Evolutionary conservation across 2,888 invertebrate species (phyloP).

Genomic region (Serrognathus titanus): DNA sequence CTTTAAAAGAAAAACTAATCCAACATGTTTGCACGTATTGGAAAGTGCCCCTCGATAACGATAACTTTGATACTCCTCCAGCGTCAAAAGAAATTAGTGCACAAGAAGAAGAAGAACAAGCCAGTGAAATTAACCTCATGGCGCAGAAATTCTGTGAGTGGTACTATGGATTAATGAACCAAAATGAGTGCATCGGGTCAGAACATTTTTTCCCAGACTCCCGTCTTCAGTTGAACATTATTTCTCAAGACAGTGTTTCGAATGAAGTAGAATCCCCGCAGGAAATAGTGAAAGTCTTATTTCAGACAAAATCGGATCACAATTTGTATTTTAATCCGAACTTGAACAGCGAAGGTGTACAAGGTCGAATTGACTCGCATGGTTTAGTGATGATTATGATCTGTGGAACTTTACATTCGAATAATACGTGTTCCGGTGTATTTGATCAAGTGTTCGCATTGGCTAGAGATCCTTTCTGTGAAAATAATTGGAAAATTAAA

Average conservation of each 20-base stretch:
- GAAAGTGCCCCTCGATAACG: slow-evolving; percentile 28
- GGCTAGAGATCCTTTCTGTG: slow-evolving; percentile 57
- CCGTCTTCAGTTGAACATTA: slow-evolving; percentile 41
- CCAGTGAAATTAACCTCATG: slow-evolving; percentile 45
- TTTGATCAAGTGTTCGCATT: slow-evolving; percentile 66
- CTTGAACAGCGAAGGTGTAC: slow-evolving; percentile 54
- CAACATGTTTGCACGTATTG: slow-evolving; percentile 50
- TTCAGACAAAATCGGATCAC: slow-evolving; percentile 46
- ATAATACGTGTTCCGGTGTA: slow-evolving; percentile 54
- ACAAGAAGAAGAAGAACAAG: background rate
- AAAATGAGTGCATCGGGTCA: slow-evolving; percentile 42
- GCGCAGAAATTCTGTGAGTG: slow-evolving; percentile 57
- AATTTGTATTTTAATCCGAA: slow-evolving; percentile 61
- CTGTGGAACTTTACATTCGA: slow-evolving; percentile 62
- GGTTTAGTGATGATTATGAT: slow-evolving; percentile 59
- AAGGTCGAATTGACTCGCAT: slow-evolving; percentile 58
- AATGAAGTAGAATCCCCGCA: slow-evolving; percentile 36
- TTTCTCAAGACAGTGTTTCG: slow-evolving; percentile 28
- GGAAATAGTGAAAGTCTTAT: slow-evolving; percentile 45
- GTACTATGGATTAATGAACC: slow-evolving; percentile 55
- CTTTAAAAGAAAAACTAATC: slow-evolving; percentile 54
- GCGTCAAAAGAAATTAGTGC: background rate
- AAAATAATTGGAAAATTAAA: slow-evolving; percentile 69
- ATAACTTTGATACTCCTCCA: background rate
- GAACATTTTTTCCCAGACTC: slow-evolving; percentile 59